Percentiles rank a stretch among this genome's conserved stretches.
phyloP scores from a whole-genome alignment of 2,113 vertebrate species.

The Halcyon malimbica region DNA sequence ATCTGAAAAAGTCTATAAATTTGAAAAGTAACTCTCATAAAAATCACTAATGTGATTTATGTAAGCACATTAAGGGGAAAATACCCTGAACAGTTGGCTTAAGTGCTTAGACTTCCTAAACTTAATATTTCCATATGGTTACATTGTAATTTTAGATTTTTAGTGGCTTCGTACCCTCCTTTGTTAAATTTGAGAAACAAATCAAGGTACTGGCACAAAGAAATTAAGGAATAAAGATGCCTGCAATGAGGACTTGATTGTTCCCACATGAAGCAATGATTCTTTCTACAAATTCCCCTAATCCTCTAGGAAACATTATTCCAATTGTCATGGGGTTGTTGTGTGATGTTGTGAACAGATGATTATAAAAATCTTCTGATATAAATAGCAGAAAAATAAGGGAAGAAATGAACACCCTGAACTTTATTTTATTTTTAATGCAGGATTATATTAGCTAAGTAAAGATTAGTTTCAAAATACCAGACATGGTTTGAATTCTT shows the following conservation, averaged over 20 bases:
- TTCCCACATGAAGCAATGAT: slow-evolving; percentile 15
- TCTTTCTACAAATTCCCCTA: slow-evolving; percentile 16
- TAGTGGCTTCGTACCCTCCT: slow-evolving; percentile 9
- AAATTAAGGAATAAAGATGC: slow-evolving; percentile 42
- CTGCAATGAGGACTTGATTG: slow-evolving; percentile 37
- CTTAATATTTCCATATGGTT: slow-evolving; percentile 63
- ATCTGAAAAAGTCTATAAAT: slow-evolving; percentile 52
- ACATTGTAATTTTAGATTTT: slow-evolving; percentile 49
- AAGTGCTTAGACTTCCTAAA: slow-evolving; percentile 45
- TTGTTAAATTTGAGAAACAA: slow-evolving; percentile 57
- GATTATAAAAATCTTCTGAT: not conserved
- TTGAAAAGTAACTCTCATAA: slow-evolving; percentile 62
- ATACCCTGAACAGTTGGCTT: slow-evolving; percentile 60
- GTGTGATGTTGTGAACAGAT: not conserved
- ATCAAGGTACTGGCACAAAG: slow-evolving; percentile 42
- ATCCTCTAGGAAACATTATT: slow-evolving; percentile 29
- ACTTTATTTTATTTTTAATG: not conserved
- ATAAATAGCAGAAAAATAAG: not conserved
- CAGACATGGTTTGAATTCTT: slow-evolving; percentile 39
- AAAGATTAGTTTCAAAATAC: slow-evolving; percentile 42
- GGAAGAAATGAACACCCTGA: not conserved
- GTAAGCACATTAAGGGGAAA: slow-evolving; percentile 48
- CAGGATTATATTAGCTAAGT: slow-evolving; percentile 29
- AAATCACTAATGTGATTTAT: slow-evolving; percentile 54
- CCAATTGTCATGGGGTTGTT: slow-evolving; percentile 23